Evolutionary conservation across 2,113 vertebrate species (phyloP).

Genomic region (Rhombomys opimus): DNA sequence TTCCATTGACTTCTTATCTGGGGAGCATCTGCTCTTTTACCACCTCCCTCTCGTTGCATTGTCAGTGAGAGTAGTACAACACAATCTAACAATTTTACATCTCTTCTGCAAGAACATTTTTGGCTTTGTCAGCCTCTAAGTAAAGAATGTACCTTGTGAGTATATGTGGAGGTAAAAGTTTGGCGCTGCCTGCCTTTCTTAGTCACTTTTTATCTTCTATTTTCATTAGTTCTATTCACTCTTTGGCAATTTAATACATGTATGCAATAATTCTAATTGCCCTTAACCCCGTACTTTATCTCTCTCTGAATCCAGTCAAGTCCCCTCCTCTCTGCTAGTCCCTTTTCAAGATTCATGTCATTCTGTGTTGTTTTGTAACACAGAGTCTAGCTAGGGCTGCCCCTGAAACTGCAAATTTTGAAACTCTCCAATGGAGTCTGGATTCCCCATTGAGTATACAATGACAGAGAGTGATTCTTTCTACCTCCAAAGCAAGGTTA

Average conservation of each 20-base stretch:
- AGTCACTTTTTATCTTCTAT: not conserved
- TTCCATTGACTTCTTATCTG: not conserved
- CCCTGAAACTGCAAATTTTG: not conserved
- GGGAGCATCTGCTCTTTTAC: not conserved
- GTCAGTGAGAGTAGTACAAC: not conserved
- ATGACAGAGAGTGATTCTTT: not conserved
- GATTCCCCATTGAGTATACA: not conserved
- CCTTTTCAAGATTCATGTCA: not conserved
- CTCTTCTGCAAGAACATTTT: not conserved
- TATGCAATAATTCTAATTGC: not conserved
- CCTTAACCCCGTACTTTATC: not conserved
- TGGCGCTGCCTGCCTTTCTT: not conserved
- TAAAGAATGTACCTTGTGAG: not conserved
- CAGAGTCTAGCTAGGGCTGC: not conserved
- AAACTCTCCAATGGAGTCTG: no score
- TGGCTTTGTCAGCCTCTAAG: constrained; percentile 19
- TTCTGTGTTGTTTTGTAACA: not conserved
- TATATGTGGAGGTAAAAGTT: no score
- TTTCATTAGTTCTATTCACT: not conserved
- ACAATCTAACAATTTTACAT: not conserved
- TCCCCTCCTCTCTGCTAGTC: not conserved
- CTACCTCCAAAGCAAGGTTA: not conserved
- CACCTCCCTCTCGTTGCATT: not conserved
- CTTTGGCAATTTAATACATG: not conserved
- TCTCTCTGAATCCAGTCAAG: no score